Evolutionary conservation across 2,113 vertebrate genomes (phyloP), one percentile per base, ranked within the genome.

Genomic region (Aramus guarauna): DNA sequence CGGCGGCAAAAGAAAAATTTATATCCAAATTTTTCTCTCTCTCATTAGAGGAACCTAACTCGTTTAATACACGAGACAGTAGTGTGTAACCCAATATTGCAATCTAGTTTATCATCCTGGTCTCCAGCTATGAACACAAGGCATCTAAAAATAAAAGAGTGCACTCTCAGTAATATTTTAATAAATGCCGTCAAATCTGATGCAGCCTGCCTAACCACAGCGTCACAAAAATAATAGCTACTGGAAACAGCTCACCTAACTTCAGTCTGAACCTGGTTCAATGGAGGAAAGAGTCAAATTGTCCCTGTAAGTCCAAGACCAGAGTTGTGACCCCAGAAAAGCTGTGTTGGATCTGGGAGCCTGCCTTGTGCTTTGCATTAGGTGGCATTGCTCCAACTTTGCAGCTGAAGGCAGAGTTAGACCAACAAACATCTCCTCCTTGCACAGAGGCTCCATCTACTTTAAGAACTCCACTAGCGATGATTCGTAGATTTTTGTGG

Each of bases 301-400:
- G 11, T 17, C 36, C 16, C 48, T 1, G 0, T 2, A 62, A 71
- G 30, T 50, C 23, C 45, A 77, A 50, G 45, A 76, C 7, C 20
- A 8, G 74, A 4, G 18, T 15, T 68, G 16, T 64, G 9, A 32
- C 17, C 4, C 2, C 9, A 29, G 30, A 37, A 55, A 50, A 52
- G 11, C 45, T 63, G 15, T 17, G 27, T 6, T 22, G 16, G 45
- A 23, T 41, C 50, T 15, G 12, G 2, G 43, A 43, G 32, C 36
- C 55, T 60, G 15, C 17, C 15, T 16, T 2, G 34, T 23, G 36
- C 16, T 58, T 80, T 9, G 8, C 0, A 0, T 9, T 5, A 19
- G 24, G 12, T 4, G 19, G 34, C 62, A 27, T 47, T 2, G 0
- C 43, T 59, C 19, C 64, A 39, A 2, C 27, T 67, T 55, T 12